Conservation (phyloP, 2,113 vertebrate species). For the Sarotherodon lohbergeri region DNA sequence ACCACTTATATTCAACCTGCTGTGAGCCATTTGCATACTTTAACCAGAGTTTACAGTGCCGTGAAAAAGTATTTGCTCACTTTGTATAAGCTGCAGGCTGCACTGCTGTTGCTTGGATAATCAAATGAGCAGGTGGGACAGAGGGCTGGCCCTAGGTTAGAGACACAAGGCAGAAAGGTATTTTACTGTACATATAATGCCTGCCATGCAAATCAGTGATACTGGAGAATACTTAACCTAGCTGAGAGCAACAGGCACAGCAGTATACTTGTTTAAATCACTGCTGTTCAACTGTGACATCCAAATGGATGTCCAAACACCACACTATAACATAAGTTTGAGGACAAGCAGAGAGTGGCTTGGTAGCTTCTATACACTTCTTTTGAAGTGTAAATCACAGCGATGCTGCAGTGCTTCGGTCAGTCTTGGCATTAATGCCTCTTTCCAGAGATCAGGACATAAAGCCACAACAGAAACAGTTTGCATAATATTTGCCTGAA, state of each 20-base stretch:
- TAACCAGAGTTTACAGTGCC: background rate
- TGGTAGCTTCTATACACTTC: background rate
- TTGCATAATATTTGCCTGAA: slow-evolving; percentile 60
- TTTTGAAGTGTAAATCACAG: background rate
- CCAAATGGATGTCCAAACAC: background rate
- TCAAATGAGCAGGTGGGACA: slow-evolving; percentile 38
- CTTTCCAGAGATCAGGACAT: background rate
- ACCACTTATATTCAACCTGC: background rate
- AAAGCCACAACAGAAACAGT: slow-evolving; percentile 4
- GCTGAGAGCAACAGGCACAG: slow-evolving; percentile 7
- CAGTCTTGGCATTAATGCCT: background rate
- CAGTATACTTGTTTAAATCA: background rate
- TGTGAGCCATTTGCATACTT: background rate
- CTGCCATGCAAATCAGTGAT: slow-evolving; percentile 66
- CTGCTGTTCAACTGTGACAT: background rate
- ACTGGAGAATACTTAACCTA: slow-evolving; percentile 30
- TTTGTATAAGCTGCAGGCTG: background rate
- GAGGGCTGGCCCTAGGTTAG: background rate
- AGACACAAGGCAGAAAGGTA: slow-evolving; percentile 29
- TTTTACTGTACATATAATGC: slow-evolving; percentile 56
- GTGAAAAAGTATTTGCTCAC: background rate
- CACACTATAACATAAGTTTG: background rate
- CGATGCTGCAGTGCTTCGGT: background rate
- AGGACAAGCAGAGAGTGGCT: background rate
- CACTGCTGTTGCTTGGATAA: slow-evolving; percentile 19